Percentiles rank a stretch among this genome's conserved stretches.
These are phyloP conservation scores for Julus scanicus DNA, from an alignment of 2,888 invertebrate genomes.

Conservation along the genomic window DNA sequence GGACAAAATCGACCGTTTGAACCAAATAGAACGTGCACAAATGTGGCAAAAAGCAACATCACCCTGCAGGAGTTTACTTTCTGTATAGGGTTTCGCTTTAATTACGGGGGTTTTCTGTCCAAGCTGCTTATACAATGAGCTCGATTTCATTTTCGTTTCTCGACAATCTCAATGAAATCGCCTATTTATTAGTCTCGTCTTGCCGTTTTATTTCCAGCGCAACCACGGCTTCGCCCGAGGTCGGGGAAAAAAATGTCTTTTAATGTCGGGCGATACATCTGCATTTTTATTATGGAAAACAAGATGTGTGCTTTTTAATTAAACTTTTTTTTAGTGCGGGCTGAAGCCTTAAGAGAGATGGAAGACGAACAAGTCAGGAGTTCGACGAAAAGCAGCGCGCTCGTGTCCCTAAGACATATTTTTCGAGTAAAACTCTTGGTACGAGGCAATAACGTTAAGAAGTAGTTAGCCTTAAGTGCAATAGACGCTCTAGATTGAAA, in stretches of 20 bases:
- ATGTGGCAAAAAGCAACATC: no score
- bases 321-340: conserved; percentile 41
- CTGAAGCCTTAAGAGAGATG: conserved; percentile 23
- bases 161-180: conserved; percentile 39
- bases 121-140: not conserved
- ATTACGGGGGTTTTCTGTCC: not conserved
- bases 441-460: conserved; percentile 50
- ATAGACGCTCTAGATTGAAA: conserved; percentile 52
- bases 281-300: conserved; percentile 43
- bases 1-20: no score
- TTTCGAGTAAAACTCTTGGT: conserved; percentile 41
- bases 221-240: not conserved
- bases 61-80: no score
- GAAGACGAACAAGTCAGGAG: not conserved
- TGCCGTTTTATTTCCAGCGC: conserved; percentile 28
- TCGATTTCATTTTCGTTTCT: conserved; percentile 28
- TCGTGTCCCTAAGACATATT: conserved; percentile 34
- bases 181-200: conserved; percentile 11
- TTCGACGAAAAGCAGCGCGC: not conserved
- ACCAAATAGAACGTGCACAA: no score
- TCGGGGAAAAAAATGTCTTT: conserved; percentile 25
- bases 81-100: not conserved
- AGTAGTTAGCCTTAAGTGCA: conserved; percentile 50
- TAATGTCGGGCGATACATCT: conserved; percentile 45
- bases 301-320: conserved; percentile 47